Evolutionary conservation across 2,113 vertebrate species (phyloP), one percentile per base, ranked within the genome.

Genomic region (Burhinus bistriatus): DNA sequence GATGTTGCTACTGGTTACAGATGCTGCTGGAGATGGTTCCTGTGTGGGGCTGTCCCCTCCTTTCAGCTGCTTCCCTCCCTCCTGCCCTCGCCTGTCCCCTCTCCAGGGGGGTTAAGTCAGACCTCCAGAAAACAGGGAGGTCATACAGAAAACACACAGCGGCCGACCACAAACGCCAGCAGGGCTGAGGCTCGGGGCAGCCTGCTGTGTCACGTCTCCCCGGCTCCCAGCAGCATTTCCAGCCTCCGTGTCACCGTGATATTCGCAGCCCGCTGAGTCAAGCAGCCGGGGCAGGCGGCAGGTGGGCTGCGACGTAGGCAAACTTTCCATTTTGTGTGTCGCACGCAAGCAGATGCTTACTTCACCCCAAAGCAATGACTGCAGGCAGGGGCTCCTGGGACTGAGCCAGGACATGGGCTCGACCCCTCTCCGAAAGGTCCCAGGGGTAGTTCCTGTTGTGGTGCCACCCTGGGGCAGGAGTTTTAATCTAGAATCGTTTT

Each of bases 221-320:
- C 4, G 0, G 30, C 78, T 79, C 77, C 65, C 47, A 9, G 71
- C 87, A 90, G 87, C 81, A 80, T 93, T 97, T 88, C 89, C 94
- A 91, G 72, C 52, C 89, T 68, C 38, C 59, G 7, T 26, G 91
- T 96, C 94, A 97, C 78, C 17, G 1, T 0, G 89, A 94, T 94
- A 96, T 97, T 97, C 94, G 0, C 79, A 70, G 93, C 15, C 8
- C 6, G 40, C 91, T 97, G 96, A 97, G 92, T 97, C 96, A 97
- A 72, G 88, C 44, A 15, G 61, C 58, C 2, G 0, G 78, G 73
- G 58, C 87, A 70, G 71, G 71, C 77, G 1, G 93, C 94, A 96
- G 92, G 93, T 95, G 95, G 88, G 88, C 66, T 70, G 76, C 34
- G 77, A 93, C 36, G 8, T 4, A 80, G 75, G 34, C 38, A 57